These are phyloP conservation scores for Leptinotarsa rubiginosa DNA, from an alignment of 2,888 invertebrate genomes.

Conservation along the genomic window DNA sequence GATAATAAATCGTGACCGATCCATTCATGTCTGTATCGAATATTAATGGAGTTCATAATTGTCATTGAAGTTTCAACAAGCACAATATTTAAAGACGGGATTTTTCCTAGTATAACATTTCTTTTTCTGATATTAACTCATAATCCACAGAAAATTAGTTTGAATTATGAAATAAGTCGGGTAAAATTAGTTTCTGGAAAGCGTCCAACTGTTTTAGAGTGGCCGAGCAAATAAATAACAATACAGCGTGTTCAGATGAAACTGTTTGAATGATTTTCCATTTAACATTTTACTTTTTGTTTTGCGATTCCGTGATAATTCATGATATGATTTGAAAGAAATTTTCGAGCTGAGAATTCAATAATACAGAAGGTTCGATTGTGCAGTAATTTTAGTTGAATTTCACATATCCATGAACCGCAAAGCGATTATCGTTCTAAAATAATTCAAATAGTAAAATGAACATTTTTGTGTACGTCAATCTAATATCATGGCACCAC, in stretches of 20 bases:
- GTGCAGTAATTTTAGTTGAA: too few species aligned
- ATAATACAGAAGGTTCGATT: too few species aligned
- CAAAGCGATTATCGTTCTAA: too few species aligned
- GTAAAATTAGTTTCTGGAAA: slow-evolving; percentile 44
- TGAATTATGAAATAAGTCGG: slow-evolving; percentile 39
- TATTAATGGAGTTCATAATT: background rate
- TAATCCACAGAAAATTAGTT: slow-evolving; percentile 36
- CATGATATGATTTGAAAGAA: too few species aligned
- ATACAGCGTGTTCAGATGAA: slow-evolving; percentile 20
- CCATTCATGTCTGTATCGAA: background rate
- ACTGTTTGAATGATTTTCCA: background rate
- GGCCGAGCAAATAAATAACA: too few species aligned
- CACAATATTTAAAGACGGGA: background rate
- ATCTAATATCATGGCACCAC: too few species aligned
- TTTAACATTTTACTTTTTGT: too few species aligned
- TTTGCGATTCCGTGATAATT: too few species aligned
- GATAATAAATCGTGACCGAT: background rate
- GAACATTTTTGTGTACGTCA: too few species aligned
- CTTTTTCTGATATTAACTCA: slow-evolving; percentile 31
- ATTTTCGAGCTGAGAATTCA: too few species aligned
- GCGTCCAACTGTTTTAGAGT: slow-evolving; percentile 25
- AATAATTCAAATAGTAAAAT: too few species aligned
- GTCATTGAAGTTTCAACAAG: background rate
- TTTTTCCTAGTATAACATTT: slow-evolving; percentile 25
- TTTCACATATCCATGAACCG: too few species aligned